A percentile compares a stretch with the other conserved stretches of the same genome.
Evolutionary conservation across 2,797 vertebrate genomes (phyloP).

Genomic region (Picus viridis): DNA sequence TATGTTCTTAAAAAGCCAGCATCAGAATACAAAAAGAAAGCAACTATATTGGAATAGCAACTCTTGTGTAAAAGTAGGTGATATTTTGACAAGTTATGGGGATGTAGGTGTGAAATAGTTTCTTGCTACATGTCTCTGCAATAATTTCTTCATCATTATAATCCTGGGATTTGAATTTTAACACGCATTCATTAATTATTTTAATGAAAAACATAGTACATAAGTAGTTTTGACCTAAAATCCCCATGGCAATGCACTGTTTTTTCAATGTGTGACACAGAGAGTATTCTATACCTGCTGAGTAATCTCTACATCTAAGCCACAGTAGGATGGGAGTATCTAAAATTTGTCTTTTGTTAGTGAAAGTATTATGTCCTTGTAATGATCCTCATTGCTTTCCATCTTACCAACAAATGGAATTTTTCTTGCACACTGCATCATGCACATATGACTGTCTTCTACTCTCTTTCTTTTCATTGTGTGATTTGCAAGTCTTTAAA

Average conservation of each 20-base stretch:
- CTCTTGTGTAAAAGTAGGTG: background rate
- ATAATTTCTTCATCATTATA: background rate
- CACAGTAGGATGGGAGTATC: background rate
- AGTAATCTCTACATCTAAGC: background rate
- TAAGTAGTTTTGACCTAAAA: background rate
- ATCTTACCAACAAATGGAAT: background rate
- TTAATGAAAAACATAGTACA: background rate
- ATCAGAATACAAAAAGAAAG: too few species aligned
- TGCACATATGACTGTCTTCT: background rate
- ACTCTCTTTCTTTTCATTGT: background rate
- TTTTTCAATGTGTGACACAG: background rate
- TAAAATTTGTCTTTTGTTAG: background rate
- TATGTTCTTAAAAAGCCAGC: slow-evolving; percentile 29
- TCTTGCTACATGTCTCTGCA: background rate
- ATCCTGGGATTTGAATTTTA: background rate
- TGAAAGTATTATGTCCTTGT: background rate
- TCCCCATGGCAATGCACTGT: background rate
- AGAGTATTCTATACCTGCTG: background rate
- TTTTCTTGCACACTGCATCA: background rate
- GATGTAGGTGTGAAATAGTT: background rate
- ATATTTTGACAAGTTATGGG: background rate
- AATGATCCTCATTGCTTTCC: background rate
- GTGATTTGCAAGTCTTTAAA: background rate
- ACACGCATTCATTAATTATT: background rate
- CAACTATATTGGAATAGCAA: background rate